phyloP scores from a whole-genome alignment of 2,888 invertebrate species.

The Priocnemis perturbator region DNA sequence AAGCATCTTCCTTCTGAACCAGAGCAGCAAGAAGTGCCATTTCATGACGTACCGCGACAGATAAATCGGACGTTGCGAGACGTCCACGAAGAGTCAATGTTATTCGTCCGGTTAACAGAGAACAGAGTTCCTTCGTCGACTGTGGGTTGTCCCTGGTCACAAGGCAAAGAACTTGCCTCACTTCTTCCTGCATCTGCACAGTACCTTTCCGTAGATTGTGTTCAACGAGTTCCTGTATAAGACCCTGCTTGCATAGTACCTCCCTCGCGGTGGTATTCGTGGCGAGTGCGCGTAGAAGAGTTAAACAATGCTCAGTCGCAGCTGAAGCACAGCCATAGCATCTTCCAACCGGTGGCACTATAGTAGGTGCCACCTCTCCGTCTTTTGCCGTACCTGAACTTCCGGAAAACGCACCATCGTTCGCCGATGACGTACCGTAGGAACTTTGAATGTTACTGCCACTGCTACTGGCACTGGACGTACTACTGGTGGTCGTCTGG shows the following conservation, averaged over 20 bases:
- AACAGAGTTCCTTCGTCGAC: constrained; percentile 90
- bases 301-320: constrained; percentile 95
- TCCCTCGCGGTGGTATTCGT: constrained; percentile 86
- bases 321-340: constrained; percentile 94
- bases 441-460: constrained; percentile 11
- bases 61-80: constrained; percentile 84
- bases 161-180: constrained; percentile 90
- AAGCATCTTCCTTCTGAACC: constrained; percentile 93
- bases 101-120: constrained; percentile 88
- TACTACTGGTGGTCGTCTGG: constrained; percentile 54
- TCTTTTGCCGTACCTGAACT: constrained; percentile 10
- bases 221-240: constrained; percentile 92
- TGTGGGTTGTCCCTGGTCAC: constrained; percentile 90
- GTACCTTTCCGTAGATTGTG: constrained; percentile 93
- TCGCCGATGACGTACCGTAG: constrained; percentile 17
- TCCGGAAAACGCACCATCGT: constrained; percentile 3
- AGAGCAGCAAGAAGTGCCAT: constrained; percentile 91
- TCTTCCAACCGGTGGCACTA: constrained; percentile 77
- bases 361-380: constrained; percentile 42
- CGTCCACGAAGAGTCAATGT: constrained; percentile 87
- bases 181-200: constrained; percentile 89
- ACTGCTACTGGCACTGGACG: constrained; percentile 18
- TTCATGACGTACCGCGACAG: constrained; percentile 89
- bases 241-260: constrained; percentile 87
- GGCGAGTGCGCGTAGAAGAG: constrained; percentile 91